Conservation (phyloP, 1,140 invertebrate genomes). For the Pseudomyrmex sp. region DNA sequence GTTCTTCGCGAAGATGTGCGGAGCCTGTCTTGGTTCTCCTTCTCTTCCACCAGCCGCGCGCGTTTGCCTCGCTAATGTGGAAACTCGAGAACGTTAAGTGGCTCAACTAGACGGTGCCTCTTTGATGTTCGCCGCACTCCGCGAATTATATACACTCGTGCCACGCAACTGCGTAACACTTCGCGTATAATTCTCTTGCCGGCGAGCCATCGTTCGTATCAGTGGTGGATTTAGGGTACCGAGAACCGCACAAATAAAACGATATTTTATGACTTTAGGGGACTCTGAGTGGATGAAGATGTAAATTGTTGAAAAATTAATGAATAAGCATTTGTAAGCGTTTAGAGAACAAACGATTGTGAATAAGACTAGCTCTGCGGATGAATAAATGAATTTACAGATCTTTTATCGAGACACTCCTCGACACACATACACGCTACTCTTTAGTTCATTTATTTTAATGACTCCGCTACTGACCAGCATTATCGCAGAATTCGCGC, state of each 20-base stretch:
- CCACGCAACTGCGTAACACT: slow-evolving; percentile 73
- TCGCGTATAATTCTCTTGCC: slow-evolving; percentile 67
- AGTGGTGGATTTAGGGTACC: slow-evolving; percentile 39
- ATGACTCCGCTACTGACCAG: slow-evolving; percentile 36
- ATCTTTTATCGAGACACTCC: background rate
- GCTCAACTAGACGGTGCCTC: slow-evolving; percentile 80
- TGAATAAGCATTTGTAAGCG: background rate
- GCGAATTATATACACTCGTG: slow-evolving; percentile 66
- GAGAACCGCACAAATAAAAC: slow-evolving; percentile 3
- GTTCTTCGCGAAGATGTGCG: slow-evolving; percentile 38
- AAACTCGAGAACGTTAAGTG: slow-evolving; percentile 82
- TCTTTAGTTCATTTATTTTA: slow-evolving; percentile 13
- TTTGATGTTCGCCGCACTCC: slow-evolving; percentile 80
- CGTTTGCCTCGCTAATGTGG: slow-evolving; percentile 83
- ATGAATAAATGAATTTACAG: background rate
- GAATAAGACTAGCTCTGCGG: background rate
- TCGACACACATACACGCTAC: no score
- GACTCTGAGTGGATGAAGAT: background rate
- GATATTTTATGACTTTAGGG: background rate
- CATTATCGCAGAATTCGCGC: slow-evolving; percentile 29
- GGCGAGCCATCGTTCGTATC: slow-evolving; percentile 8
- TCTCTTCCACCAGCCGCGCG: background rate
- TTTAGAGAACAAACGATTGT: no score
- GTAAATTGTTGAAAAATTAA: background rate
- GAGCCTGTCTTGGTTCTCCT: background rate